Evolutionary conservation across 2,888 invertebrate genomes (phyloP).

Genomic region (Cenopis cana): DNA sequence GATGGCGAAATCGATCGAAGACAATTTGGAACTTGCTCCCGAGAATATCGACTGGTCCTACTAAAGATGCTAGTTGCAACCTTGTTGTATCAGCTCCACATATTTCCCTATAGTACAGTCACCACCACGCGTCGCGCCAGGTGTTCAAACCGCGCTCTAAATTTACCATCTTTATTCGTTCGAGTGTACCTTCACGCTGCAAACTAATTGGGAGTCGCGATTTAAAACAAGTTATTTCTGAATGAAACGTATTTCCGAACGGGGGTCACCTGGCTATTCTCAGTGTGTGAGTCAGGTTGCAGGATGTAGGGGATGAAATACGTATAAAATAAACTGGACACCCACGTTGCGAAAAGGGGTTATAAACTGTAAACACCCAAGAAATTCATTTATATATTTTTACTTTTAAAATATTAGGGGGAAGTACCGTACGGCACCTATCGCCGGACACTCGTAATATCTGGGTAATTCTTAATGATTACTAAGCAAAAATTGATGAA

Average conservation of each 20-base stretch:
- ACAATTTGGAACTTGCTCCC: no score
- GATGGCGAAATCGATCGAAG: no score
- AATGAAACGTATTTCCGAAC: conserved; percentile 21
- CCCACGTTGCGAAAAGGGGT: conserved; percentile 5
- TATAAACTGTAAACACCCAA: background rate
- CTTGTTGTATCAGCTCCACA: conserved; percentile 56
- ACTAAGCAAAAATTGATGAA: no score
- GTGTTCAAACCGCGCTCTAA: conserved; percentile 82
- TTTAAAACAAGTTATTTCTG: conserved; percentile 40
- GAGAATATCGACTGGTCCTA: no score
- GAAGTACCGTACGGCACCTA: no score
- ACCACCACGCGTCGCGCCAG: conserved; percentile 75
- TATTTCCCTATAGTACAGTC: conserved; percentile 64
- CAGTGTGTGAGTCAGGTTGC: conserved; percentile 25
- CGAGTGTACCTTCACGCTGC: conserved; percentile 62
- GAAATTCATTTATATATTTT: no score
- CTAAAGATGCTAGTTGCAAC: no score
- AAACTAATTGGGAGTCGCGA: conserved; percentile 27
- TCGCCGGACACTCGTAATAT: no score
- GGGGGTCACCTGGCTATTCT: conserved; percentile 40
- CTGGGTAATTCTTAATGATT: no score
- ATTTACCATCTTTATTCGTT: conserved; percentile 83
- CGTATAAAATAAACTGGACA: conserved; percentile 19
- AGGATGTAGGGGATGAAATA: conserved; percentile 26
- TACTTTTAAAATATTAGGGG: no score